Conservation (phyloP, 2,113 vertebrate species). For the Bubo scandiacus region DNA sequence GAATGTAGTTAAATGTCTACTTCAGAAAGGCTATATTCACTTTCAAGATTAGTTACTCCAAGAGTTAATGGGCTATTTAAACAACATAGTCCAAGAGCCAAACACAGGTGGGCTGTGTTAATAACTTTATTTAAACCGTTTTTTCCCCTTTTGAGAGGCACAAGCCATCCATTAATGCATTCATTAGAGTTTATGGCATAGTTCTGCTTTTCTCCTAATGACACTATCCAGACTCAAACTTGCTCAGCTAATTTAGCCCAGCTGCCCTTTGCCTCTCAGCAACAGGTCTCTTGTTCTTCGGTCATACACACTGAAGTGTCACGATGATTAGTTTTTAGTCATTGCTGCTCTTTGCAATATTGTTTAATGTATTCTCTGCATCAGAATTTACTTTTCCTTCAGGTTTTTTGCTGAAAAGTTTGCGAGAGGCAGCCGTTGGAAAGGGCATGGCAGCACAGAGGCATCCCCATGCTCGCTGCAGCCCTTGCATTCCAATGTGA, state of each 20-base stretch:
- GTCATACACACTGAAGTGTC: not conserved
- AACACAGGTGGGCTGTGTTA: slow-evolving; percentile 85
- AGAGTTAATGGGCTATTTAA: slow-evolving; percentile 82
- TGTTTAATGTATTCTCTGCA: not conserved
- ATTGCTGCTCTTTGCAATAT: not conserved
- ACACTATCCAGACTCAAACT: slow-evolving; percentile 79
- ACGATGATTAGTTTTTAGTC: slow-evolving; percentile 23
- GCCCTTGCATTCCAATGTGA: slow-evolving; percentile 46
- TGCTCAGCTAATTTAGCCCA: slow-evolving; percentile 79
- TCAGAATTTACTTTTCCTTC: not conserved
- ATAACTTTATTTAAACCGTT: slow-evolving; percentile 86
- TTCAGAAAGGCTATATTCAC: slow-evolving; percentile 78
- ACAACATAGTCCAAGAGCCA: slow-evolving; percentile 73
- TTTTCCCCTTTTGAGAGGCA: slow-evolving; percentile 77
- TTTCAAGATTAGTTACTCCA: slow-evolving; percentile 76
- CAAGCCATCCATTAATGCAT: slow-evolving; percentile 85
- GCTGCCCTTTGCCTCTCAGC: slow-evolving; percentile 73
- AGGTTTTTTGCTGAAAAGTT: not conserved
- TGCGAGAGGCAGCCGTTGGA: not conserved
- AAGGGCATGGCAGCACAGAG: not conserved
- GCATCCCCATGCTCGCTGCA: not conserved
- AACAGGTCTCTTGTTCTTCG: slow-evolving; percentile 57
- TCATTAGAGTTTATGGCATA: slow-evolving; percentile 82
- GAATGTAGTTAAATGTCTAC: slow-evolving; percentile 79
- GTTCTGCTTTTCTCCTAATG: slow-evolving; percentile 82